Conservation (phyloP, 2,888 invertebrate genomes). For the Xestobium rufovillosum region DNA sequence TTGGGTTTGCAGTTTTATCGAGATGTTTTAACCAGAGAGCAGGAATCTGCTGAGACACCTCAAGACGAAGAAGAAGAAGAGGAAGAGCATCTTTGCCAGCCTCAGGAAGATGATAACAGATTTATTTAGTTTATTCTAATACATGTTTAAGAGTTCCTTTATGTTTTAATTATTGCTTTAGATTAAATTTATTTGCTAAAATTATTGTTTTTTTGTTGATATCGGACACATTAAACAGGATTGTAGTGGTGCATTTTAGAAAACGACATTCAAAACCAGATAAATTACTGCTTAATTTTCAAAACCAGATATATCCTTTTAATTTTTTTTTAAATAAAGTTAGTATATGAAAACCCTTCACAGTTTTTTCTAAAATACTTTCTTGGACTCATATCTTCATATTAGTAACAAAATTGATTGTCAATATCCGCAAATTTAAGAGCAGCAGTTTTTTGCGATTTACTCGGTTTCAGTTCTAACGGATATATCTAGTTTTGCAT, state of each 20-base stretch:
- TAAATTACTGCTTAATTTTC: conserved; percentile 1
- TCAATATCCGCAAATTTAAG: background rate
- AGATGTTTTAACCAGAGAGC: conserved; percentile 1
- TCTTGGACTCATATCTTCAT: background rate
- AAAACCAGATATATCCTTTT: conserved; percentile 1
- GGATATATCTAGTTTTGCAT: conserved; percentile 3
- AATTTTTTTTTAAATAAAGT: background rate
- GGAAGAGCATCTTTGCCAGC: background rate
- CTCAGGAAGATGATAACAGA: conserved; percentile 2
- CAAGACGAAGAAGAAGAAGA: background rate
- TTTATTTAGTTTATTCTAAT: background rate
- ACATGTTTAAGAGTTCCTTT: background rate
- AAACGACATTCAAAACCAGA: no score
- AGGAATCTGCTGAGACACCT: no score
- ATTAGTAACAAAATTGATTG: background rate
- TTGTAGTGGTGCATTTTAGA: no score
- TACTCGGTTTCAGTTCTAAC: background rate
- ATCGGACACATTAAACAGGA: no score
- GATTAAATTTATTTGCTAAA: no score
- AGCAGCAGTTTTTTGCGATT: background rate
- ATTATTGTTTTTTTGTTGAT: no score
- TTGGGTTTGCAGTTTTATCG: background rate
- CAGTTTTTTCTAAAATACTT: conserved; percentile 1
- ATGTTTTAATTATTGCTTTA: background rate
- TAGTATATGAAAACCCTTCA: background rate